Evolutionary conservation across 2,113 vertebrate genomes (phyloP), one percentile per base, ranked within the genome.

Genomic region (Falcunculus frontatus): DNA sequence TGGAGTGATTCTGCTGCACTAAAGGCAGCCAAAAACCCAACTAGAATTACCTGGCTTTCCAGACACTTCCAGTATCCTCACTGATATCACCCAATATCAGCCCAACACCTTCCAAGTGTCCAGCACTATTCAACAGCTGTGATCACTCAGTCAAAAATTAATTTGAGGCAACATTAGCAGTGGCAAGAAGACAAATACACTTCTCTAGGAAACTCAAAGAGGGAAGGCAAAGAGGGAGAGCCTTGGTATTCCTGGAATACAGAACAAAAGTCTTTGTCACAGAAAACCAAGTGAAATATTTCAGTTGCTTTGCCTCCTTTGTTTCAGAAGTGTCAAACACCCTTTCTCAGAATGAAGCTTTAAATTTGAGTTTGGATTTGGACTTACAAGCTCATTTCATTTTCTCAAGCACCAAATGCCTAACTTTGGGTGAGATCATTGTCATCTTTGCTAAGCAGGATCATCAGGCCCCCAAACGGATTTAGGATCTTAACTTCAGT

Each of bases 401-500:
- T 70, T 81, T 84, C 69, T 50, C n/a, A 56, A 39, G 47, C 37
- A 70, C 19, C 65, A 74, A 89, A 56, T 78, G 65, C 42, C 47
- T 52, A 55, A 39, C 60, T 91, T 67, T 59, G 69, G n/a, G 56
- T 93, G 62, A 91, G 62, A 87, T 75, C 92, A 47, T 41, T 78
- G 73, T 26, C 64, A 44, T 72, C 69, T 85, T 25, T 70, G 42
- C 76, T 91, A 52, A 84, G 74, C 32, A 94, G 62, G 87, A 89
- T 78, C 89, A 81, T 69, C 46, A 42, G 73, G n/a, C 13, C 42
- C 53, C 55, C 37, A 67, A 55, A 90, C 0, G 4, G 90, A 80
- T 90, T 94, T 88, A 70, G 72, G 88, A 86, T 73, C 76, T 90
- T 91, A 85, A 69, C 78, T 93, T 88, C 68, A 74, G 32, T 77